Evolutionary conservation across 2,888 invertebrate genomes (phyloP).

Genomic region (Apocheima hispidaria): DNA sequence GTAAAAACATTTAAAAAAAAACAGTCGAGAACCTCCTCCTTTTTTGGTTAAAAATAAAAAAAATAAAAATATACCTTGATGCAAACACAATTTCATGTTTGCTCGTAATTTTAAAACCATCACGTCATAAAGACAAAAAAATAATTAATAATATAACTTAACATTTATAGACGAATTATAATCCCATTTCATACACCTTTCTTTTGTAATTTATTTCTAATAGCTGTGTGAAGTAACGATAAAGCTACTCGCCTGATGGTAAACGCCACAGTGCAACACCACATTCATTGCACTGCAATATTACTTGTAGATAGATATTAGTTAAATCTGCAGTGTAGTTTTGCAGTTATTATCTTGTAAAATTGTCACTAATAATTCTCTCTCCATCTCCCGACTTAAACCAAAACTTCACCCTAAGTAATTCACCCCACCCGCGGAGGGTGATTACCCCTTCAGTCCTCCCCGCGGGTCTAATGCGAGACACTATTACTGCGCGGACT

Average conservation of each 20-base stretch:
- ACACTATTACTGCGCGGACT: conserved; percentile 78
- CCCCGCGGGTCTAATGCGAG: conserved; percentile 78
- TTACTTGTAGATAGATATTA: background rate
- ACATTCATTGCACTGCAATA: background rate
- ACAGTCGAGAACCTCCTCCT: too few relatives aligned
- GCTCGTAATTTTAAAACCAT: too few relatives aligned
- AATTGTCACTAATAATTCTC: background rate
- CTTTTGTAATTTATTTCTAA: too few relatives aligned
- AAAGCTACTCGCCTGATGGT: background rate
- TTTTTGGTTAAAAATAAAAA: too few relatives aligned
- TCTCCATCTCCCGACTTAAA: conserved; percentile 48
- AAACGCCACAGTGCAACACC: background rate
- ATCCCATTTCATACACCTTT: too few relatives aligned
- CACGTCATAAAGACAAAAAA: too few relatives aligned
- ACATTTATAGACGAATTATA: too few relatives aligned
- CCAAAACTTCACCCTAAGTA: conserved; percentile 61
- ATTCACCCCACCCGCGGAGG: conserved; percentile 70
- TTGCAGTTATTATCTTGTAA: background rate
- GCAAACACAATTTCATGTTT: too few relatives aligned
- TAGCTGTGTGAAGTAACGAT: too few relatives aligned
- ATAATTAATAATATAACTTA: too few relatives aligned
- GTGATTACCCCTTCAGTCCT: conserved; percentile 82
- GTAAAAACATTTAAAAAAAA: too few relatives aligned
- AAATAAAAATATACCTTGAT: too few relatives aligned
- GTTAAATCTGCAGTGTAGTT: background rate